Evolutionary conservation across 2,888 invertebrate species (phyloP).

Genomic region (Serrognathus titanus): DNA sequence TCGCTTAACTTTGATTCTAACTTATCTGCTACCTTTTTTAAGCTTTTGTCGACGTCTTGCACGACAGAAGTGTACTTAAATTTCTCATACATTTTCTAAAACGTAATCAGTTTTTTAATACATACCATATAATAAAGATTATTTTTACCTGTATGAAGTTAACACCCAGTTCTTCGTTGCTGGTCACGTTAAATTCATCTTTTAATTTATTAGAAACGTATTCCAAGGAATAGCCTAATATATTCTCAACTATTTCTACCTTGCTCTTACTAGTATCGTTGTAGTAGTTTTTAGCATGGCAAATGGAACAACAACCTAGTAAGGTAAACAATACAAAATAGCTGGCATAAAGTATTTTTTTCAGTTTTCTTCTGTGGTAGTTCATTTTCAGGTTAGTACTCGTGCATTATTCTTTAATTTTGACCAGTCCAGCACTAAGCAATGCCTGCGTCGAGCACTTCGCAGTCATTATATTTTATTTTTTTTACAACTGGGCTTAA

Average conservation of each 20-base stretch:
- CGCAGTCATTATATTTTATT: too few species aligned
- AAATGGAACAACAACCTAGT: slow-evolving; percentile 6
- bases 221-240: slow-evolving; percentile 29
- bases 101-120: neutral
- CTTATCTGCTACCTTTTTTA: slow-evolving; percentile 38
- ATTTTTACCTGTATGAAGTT: slow-evolving; percentile 39
- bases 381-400: slow-evolving; percentile 16
- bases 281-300: slow-evolving; percentile 13
- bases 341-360: slow-evolving; percentile 10
- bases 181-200: slow-evolving; percentile 36
- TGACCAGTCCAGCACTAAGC: too few species aligned
- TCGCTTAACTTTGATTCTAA: slow-evolving; percentile 40
- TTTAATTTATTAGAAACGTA: slow-evolving; percentile 32
- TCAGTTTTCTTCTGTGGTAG: slow-evolving; percentile 13
- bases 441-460: too few species aligned
- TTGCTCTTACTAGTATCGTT: slow-evolving; percentile 24
- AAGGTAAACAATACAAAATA: slow-evolving; percentile 11
- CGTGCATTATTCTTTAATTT: neutral
- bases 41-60: slow-evolving; percentile 35
- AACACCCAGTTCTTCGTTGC: slow-evolving; percentile 43
- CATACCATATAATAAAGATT: neutral
- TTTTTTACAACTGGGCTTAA: too few species aligned
- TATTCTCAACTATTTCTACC: slow-evolving; percentile 24
- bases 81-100: slow-evolving; percentile 42
- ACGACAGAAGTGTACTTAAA: slow-evolving; percentile 37